These are phyloP conservation scores for Tipula unca DNA, from an alignment of 2,888 invertebrate genomes.

Conservation along the genomic window DNA sequence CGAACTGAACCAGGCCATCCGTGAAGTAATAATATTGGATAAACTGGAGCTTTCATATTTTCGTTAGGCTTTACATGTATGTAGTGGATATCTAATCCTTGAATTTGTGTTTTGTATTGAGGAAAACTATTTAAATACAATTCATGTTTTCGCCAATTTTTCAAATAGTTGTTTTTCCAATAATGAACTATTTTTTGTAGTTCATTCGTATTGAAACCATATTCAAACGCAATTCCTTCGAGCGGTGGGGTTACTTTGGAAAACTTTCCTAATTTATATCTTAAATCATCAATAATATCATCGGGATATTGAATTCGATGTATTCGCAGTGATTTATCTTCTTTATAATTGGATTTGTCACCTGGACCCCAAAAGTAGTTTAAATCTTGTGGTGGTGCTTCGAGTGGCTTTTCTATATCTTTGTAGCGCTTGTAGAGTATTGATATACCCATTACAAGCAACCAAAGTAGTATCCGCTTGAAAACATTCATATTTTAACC, in stretches of 20 bases:
- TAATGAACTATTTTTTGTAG: slow-evolving; percentile 59
- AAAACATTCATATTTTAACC: neutral
- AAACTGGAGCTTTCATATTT: slow-evolving; percentile 33
- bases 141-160: slow-evolving; percentile 57
- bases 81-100: slow-evolving; percentile 59
- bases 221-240: slow-evolving; percentile 62
- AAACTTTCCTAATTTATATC: slow-evolving; percentile 31
- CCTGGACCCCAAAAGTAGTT: slow-evolving; percentile 24
- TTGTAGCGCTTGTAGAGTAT: slow-evolving; percentile 34
- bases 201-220: slow-evolving; percentile 69
- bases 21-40: slow-evolving; percentile 53
- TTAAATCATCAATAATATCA: slow-evolving; percentile 30
- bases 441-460: slow-evolving; percentile 29
- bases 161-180: slow-evolving; percentile 69
- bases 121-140: slow-evolving; percentile 60
- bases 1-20: slow-evolving; percentile 86
- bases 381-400: slow-evolving; percentile 28
- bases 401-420: slow-evolving; percentile 28
- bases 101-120: slow-evolving; percentile 68
- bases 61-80: slow-evolving; percentile 52
- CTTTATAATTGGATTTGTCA: slow-evolving; percentile 19
- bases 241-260: slow-evolving; percentile 49
- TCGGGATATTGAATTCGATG: slow-evolving; percentile 22
- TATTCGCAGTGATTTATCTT: slow-evolving; percentile 22
- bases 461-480: slow-evolving; percentile 27